Base-by-base conservation (phyloP, 2,113 vertebrate genomes). In the Podilymbus podiceps region DNA sequence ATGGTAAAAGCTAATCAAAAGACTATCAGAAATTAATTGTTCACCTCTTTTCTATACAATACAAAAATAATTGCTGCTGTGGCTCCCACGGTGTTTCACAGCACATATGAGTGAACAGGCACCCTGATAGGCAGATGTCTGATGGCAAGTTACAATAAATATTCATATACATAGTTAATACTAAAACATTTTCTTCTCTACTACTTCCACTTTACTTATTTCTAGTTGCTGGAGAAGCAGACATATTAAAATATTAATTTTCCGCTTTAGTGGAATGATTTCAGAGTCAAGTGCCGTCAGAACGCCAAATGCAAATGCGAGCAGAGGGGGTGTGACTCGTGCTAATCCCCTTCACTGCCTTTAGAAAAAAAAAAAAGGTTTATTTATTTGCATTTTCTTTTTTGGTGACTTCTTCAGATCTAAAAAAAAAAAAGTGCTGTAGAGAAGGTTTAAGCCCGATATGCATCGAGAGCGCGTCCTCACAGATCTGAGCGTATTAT, bases 191-290 rank as follows among this genome's bases (percentile, higher is more conserved):
- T 97, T 94, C 95, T 97, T 95, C 95, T 93, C 92, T 89, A 18
- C 95, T 83, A 84, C 90, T 97, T 97, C 96, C 96, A 97, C 95
- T 97, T 97, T 96, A 72, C 94, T 98, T 96, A 93, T 94, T 98
- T 96, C 96, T 91, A 47, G 93, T 97, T 97, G 91, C 98, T 97
- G 97, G 94, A 95, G 97, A 96, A 97, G 95, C 96, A 98, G 96
- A 95, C 96, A 53, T 97, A 98, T 98, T 98, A 98, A 98, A 98
- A 98, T 98, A 98, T 98, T 98, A 98, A 98, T 98, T 98, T 98
- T 98, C 98, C 95, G 97, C 98, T 98, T 98, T 98, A 98, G 97
- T 98, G 98, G 98, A 98, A 98, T 97, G 98, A 98, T 97, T 98
- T 98, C 91, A 85, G 97, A 98, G 97, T 98, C 97, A 98, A 98